Conservation (phyloP, 2,113 vertebrate species). For the Anolis sagrei region DNA sequence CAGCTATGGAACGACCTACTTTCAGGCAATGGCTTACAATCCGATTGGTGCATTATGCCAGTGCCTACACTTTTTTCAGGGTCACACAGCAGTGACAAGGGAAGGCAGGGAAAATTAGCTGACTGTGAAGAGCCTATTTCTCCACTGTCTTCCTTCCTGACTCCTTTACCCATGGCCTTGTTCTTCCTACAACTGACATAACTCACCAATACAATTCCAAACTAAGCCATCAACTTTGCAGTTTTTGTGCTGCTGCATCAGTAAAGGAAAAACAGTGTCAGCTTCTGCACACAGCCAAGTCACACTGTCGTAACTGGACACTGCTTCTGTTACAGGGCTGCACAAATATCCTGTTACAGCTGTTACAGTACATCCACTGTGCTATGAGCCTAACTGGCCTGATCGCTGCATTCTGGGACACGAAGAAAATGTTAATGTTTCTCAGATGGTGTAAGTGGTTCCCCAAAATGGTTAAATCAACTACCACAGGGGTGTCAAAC, state of each 20-base stretch:
- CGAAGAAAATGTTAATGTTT: not conserved
- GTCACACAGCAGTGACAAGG: no score
- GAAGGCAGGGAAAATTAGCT: no score
- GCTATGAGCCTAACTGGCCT: not conserved
- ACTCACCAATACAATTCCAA: not conserved
- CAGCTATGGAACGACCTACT: not conserved
- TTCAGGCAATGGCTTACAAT: not conserved
- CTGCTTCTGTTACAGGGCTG: not conserved
- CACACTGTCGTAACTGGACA: not conserved
- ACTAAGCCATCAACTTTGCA: slow-evolving; percentile 34
- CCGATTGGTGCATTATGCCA: no score
- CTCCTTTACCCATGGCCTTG: no score
- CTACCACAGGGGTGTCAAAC: no score
- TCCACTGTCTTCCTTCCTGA: no score
- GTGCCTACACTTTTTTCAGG: no score
- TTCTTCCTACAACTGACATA: no score
- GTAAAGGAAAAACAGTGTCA: not conserved
- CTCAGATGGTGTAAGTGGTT: not conserved
- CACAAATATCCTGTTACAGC: not conserved
- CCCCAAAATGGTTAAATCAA: not conserved
- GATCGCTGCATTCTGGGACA: not conserved
- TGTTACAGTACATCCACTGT: not conserved
- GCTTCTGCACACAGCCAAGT: not conserved
- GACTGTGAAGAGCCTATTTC: no score
- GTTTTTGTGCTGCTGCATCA: slow-evolving; percentile 13